Percentiles rank a stretch among this genome's conserved stretches.
These are phyloP conservation scores for Apaloderma vittatum DNA, from an alignment of 2,113 vertebrate genomes.

Conservation along the genomic window DNA sequence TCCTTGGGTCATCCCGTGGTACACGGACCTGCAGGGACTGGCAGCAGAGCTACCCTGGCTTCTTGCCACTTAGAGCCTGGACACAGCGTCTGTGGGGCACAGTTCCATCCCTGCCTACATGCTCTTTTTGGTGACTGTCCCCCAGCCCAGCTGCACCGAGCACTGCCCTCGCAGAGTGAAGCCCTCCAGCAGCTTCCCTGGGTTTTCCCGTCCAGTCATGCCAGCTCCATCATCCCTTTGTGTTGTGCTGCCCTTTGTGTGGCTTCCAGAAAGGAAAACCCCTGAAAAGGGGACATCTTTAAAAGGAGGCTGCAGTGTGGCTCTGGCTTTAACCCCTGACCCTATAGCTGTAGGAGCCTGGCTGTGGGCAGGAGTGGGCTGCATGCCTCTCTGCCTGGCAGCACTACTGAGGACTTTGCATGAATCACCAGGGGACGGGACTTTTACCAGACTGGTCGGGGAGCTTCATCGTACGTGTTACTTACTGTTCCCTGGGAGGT, in stretches of 20 bases:
- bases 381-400: fast-evolving
- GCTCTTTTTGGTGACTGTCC: background rate
- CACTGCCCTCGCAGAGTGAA: background rate
- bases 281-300: constrained; percentile 50
- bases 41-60: background rate
- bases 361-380: background rate
- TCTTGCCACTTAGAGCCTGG: background rate
- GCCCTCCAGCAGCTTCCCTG: constrained; percentile 57
- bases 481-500: background rate
- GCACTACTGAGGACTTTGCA: background rate
- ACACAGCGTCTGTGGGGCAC: fast-evolving
- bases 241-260: constrained; percentile 53
- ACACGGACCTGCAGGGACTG: too few species aligned
- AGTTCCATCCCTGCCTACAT: background rate
- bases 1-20: background rate
- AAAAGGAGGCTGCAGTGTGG: background rate
- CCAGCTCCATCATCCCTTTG: constrained; percentile 47
- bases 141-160: background rate
- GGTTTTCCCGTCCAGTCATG: background rate
- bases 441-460: background rate
- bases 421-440: background rate
- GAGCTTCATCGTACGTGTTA: background rate
- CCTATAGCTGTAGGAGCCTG: background rate
- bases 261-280: constrained; percentile 55
- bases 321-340: background rate